Percentiles rank a stretch among this genome's conserved stretches.
Evolutionary conservation across 23 tunicate genomes (phyloP).

Genomic region (Trididemnum clinides): DNA sequence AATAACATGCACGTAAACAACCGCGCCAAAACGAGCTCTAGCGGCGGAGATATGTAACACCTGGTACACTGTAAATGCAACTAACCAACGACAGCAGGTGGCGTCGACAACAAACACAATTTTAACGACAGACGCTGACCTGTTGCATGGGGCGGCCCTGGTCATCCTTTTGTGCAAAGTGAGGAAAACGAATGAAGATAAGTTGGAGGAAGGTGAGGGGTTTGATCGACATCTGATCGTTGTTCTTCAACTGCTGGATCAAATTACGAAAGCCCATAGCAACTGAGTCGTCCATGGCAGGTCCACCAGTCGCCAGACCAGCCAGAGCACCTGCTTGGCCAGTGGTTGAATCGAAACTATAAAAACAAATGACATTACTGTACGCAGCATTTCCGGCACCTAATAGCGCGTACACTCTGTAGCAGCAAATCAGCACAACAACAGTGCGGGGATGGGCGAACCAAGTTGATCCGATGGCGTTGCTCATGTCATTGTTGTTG

Average conservation of each 20-base stretch:
- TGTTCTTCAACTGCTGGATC: constrained; percentile 41
- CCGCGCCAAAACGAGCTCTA: no score
- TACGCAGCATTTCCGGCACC: no score
- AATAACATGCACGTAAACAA: no score
- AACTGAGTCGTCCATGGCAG: constrained; percentile 46
- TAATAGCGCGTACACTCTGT: no score
- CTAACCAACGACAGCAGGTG: no score
- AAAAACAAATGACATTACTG: no score
- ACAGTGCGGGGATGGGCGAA: background rate
- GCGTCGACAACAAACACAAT: no score
- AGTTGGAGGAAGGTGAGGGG: constrained; percentile 82
- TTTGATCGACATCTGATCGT: constrained; percentile 58
- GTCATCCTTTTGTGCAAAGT: constrained; percentile 86
- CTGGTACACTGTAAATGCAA: no score
- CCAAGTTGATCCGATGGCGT: no score
- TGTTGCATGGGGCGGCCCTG: constrained; percentile 94
- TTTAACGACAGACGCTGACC: constrained; percentile 16
- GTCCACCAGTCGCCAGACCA: constrained; percentile 22
- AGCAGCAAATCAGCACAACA: background rate
- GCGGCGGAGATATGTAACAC: no score
- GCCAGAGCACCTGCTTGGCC: constrained; percentile 16
- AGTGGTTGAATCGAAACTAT: constrained; percentile 22
- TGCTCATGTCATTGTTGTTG: no score
- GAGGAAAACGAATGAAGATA: constrained; percentile 77
- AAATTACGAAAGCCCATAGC: constrained; percentile 58